Percentiles rank a stretch among this genome's conserved stretches.
Evolutionary conservation across 1,140 invertebrate species (phyloP).

Genomic region (Pemphigus obesinymphae): DNA sequence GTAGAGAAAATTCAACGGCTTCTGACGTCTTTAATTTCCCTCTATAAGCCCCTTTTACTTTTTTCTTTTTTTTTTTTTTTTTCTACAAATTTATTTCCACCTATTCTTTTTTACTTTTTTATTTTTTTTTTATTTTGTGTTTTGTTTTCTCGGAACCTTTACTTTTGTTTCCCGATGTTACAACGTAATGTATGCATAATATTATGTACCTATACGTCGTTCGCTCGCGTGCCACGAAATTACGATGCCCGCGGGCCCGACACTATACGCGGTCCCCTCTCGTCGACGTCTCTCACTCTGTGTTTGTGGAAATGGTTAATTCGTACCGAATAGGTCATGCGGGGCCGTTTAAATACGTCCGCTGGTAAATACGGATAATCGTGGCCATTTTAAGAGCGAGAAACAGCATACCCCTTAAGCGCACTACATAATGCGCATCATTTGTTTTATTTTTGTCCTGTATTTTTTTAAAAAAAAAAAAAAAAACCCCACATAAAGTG

Average conservation of each 20-base stretch:
- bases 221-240: constrained; percentile 24
- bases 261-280: neutral
- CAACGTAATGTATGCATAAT: too few species aligned
- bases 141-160: neutral
- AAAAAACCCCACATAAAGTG: too few species aligned
- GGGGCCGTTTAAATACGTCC: constrained; percentile 32
- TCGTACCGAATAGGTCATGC: constrained; percentile 35
- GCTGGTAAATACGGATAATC: constrained; percentile 31
- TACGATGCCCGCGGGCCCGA: neutral
- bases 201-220: too few species aligned
- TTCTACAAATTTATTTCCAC: neutral
- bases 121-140: neutral
- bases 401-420: constrained; percentile 2
- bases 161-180: neutral
- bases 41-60: neutral
- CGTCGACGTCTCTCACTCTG: neutral
- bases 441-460: constrained; percentile 12
- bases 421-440: neutral
- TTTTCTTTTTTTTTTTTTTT: neutral
- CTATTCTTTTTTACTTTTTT: neutral
- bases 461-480: neutral
- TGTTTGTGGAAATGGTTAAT: constrained; percentile 17
- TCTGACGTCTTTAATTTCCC: neutral
- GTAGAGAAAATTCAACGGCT: neutral
- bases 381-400: constrained; percentile 2